These are phyloP conservation scores for Zele albiditarsus DNA, from an alignment of 2,888 invertebrate genomes.

Conservation along the genomic window DNA sequence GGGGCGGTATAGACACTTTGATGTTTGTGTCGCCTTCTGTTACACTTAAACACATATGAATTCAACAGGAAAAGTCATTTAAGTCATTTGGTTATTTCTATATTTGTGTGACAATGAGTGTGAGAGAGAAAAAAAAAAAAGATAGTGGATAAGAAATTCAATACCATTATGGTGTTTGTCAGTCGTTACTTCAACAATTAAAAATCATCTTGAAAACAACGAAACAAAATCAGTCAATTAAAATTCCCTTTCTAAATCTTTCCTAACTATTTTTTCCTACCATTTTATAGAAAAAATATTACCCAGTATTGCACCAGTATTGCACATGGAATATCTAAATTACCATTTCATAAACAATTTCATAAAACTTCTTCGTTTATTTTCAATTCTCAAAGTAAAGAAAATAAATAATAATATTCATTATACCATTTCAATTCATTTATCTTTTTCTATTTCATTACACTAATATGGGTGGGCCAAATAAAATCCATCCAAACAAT, in stretches of 20 bases:
- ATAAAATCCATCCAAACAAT: background rate
- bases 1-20: conserved; percentile 49
- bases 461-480: background rate
- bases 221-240: background rate
- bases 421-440: too few relatives aligned
- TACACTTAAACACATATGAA: background rate
- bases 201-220: background rate
- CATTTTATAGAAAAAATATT: too few relatives aligned
- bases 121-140: too few relatives aligned
- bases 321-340: too few relatives aligned
- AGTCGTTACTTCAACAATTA: background rate
- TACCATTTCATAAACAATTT: too few relatives aligned
- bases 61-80: conserved; percentile 1
- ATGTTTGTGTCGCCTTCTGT: conserved; percentile 44
- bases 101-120: conserved; percentile 5
- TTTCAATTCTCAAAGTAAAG: too few relatives aligned
- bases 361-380: too few relatives aligned
- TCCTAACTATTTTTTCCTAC: too few relatives aligned
- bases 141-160: background rate
- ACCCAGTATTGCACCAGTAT: too few relatives aligned
- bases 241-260: too few relatives aligned
- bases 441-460: background rate
- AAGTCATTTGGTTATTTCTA: conserved; percentile 33
- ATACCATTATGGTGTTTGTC: background rate
- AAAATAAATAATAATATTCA: too few relatives aligned